A percentile compares a stretch with the other conserved stretches of the same genome.
These are phyloP conservation scores for Orthosia gothica DNA, from an alignment of 2,888 invertebrate genomes.

Conservation along the genomic window DNA sequence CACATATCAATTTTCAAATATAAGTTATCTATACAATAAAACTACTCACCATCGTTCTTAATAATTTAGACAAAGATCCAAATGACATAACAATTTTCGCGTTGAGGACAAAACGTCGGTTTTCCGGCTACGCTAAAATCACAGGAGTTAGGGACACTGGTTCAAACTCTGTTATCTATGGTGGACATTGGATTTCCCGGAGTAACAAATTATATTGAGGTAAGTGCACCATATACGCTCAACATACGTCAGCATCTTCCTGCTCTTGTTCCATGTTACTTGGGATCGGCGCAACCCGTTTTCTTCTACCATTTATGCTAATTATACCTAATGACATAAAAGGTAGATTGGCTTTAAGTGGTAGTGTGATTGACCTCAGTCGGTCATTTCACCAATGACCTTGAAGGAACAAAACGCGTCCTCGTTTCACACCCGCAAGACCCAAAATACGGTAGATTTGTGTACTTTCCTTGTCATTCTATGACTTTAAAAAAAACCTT, in stretches of 20 bases:
- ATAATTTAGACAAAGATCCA: slow-evolving; percentile 1
- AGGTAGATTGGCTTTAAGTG: not conserved
- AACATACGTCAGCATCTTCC: not conserved
- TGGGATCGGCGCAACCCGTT: no score
- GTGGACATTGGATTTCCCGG: slow-evolving; percentile 16
- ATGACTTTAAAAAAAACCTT: no score
- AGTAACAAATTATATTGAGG: not conserved
- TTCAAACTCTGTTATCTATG: not conserved
- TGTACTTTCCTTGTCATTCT: no score
- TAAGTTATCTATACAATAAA: not conserved
- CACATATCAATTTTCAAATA: not conserved
- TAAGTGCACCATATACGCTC: not conserved
- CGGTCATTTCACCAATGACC: no score
- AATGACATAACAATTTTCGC: not conserved
- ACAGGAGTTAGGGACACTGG: slow-evolving; percentile 11
- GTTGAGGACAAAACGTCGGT: slow-evolving; percentile 20
- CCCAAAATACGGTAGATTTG: no score
- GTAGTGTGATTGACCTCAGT: not conserved
- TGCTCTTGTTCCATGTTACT: no score
- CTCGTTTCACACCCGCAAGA: no score
- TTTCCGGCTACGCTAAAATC: slow-evolving; percentile 22
- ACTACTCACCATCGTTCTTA: slow-evolving; percentile 1
- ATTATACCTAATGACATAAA: not conserved
- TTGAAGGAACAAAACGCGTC: no score
- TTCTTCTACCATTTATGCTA: not conserved